Conservation (phyloP, 2,113 vertebrate species). For the Menidia beryllina region DNA sequence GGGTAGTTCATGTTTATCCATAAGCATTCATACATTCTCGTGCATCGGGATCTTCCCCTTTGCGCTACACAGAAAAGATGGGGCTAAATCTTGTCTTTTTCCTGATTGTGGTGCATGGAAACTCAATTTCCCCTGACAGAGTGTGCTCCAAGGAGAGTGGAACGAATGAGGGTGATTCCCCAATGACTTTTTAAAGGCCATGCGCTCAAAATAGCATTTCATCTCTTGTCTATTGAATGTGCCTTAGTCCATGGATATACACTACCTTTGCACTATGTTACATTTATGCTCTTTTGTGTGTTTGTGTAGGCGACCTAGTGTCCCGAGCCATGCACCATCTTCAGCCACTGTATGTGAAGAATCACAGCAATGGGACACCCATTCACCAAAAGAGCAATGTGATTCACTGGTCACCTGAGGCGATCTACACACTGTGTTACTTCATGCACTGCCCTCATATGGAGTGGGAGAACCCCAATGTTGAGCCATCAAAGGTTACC, state of each 20-base stretch:
- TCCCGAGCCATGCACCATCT: constrained; percentile 96
- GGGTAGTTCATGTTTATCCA: constrained; percentile 49
- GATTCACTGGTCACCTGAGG: constrained; percentile 95
- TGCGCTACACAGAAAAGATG: constrained; percentile 28
- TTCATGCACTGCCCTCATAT: constrained; percentile 99
- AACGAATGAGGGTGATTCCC: constrained; percentile 48
- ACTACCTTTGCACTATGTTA: not conserved
- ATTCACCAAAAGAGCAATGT: constrained; percentile 88
- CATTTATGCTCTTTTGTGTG: constrained; percentile 11
- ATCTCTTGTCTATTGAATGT: not conserved
- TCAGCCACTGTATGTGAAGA: constrained; percentile 92
- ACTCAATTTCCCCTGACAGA: constrained; percentile 47
- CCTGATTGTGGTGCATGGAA: constrained; percentile 29
- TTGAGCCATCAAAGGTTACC: constrained; percentile 95
- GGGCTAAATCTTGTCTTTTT: constrained; percentile 43
- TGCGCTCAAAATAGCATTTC: constrained; percentile 41
- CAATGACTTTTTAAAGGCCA: constrained; percentile 51
- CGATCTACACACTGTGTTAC: constrained; percentile 97
- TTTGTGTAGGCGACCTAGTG: constrained; percentile 90
- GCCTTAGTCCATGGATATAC: constrained; percentile 4
- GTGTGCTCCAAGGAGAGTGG: constrained; percentile 32
- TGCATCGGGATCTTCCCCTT: constrained; percentile 20
- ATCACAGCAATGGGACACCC: constrained; percentile 89
- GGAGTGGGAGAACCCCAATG: constrained; percentile 98
- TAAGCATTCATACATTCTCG: constrained; percentile 58